phyloP scores from a whole-genome alignment of 2,113 vertebrate genomes.

The Saccopteryx leptura region DNA sequence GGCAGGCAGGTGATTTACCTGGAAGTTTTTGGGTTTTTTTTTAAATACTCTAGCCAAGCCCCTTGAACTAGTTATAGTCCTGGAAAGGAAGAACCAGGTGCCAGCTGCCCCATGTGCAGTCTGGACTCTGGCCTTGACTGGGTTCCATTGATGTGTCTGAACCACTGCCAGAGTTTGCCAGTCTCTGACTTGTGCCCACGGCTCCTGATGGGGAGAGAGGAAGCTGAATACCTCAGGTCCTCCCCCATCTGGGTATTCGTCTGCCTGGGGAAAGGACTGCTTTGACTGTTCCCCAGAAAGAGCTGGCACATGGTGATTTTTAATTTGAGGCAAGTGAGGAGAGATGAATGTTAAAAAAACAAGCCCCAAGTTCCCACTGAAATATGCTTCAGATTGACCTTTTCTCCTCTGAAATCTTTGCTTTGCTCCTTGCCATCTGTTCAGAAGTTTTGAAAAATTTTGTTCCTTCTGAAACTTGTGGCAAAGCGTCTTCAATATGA shows the following conservation, averaged over 20 bases:
- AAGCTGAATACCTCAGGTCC: constrained; percentile 56
- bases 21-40: background rate
- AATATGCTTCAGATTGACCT: constrained; percentile 70
- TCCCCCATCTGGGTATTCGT: constrained; percentile 76
- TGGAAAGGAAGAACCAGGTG: constrained; percentile 15
- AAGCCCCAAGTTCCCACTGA: constrained; percentile 55
- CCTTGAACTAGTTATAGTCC: background rate
- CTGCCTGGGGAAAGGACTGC: constrained; percentile 53
- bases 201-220: background rate
- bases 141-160: constrained; percentile 36
- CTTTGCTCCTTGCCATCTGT: constrained; percentile 78
- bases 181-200: constrained; percentile 25
- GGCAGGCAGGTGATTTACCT: constrained; percentile 12
- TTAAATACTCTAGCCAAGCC: background rate
- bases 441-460: constrained; percentile 57
- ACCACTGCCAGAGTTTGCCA: background rate
- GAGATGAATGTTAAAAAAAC: constrained; percentile 53
- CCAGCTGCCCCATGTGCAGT: background rate
- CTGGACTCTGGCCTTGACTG: background rate
- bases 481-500: constrained; percentile 48
- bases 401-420: constrained; percentile 66
- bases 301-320: constrained; percentile 71
- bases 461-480: constrained; percentile 64
- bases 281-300: constrained; percentile 76
- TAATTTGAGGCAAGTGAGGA: constrained; percentile 62